Conservation (phyloP, 2,797 vertebrate species). For the Odontamblyopus rebecca region DNA sequence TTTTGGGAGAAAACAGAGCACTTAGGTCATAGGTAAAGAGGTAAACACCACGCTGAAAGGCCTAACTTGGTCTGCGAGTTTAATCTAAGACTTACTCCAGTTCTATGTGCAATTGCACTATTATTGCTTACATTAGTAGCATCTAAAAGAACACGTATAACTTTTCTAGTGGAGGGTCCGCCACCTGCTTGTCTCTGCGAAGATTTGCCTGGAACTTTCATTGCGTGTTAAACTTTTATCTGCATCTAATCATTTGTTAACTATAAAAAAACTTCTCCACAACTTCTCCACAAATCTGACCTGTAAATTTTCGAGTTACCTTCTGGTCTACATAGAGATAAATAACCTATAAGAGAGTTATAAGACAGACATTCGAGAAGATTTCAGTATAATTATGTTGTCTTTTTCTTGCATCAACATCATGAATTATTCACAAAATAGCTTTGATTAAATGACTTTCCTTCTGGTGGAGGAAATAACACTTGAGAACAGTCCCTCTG, state of each 20-base stretch:
- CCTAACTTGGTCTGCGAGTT: background rate
- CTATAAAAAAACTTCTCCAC: no score
- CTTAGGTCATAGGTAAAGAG: background rate
- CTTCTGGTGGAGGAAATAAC: background rate
- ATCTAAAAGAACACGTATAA: no score
- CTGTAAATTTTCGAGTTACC: background rate
- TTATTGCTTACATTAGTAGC: no score
- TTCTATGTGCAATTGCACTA: no score
- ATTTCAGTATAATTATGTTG: no score
- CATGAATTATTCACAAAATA: background rate
- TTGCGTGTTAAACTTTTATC: no score
- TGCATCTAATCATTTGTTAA: no score
- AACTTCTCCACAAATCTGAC: background rate
- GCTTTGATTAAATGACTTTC: background rate
- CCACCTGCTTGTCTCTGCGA: no score
- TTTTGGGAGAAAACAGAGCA: background rate
- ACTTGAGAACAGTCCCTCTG: background rate
- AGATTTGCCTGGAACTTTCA: no score
- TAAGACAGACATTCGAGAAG: no score
- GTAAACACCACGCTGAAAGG: background rate
- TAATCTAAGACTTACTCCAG: background rate
- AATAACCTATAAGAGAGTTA: no score
- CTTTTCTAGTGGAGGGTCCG: no score
- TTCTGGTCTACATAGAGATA: background rate
- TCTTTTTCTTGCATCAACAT: background rate